phyloP scores from a whole-genome alignment of 2,113 vertebrate species.

The Platycercus adscitus region DNA sequence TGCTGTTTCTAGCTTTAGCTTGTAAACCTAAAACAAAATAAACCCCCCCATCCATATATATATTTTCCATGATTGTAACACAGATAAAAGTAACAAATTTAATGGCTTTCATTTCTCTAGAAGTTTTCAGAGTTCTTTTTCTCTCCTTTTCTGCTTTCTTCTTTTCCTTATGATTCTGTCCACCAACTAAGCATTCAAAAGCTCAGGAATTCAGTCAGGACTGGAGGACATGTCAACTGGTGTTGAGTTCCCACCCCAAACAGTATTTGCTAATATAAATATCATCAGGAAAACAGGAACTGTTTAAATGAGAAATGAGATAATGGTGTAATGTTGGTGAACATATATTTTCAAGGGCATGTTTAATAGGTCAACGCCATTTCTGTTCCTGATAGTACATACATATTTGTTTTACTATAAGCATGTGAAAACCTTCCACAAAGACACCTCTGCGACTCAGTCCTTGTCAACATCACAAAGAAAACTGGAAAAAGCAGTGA shows the following conservation, averaged over 20 bases:
- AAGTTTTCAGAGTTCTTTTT: background rate
- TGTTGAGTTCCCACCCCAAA: background rate
- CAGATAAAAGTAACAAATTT: background rate
- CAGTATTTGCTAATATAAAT: background rate
- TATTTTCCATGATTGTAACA: background rate
- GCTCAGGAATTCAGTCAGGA: background rate
- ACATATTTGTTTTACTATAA: background rate
- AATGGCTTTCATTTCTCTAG: background rate
- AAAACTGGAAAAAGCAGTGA: background rate
- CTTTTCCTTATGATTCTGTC: background rate
- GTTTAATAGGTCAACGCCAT: background rate
- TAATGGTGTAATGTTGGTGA: background rate
- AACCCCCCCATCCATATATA: background rate
- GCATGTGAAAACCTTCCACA: background rate
- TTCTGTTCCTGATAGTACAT: background rate
- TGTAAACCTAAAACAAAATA: background rate
- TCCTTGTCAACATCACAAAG: background rate
- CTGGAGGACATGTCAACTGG: background rate
- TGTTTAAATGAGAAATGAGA: background rate
- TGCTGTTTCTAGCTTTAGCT: background rate
- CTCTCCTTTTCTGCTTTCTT: background rate
- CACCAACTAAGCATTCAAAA: background rate
- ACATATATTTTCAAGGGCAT: background rate
- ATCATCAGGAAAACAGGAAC: background rate
- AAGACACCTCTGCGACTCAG: background rate